phyloP scores from a whole-genome alignment of 2,888 invertebrate genomes.

The Acronicta aceris region DNA sequence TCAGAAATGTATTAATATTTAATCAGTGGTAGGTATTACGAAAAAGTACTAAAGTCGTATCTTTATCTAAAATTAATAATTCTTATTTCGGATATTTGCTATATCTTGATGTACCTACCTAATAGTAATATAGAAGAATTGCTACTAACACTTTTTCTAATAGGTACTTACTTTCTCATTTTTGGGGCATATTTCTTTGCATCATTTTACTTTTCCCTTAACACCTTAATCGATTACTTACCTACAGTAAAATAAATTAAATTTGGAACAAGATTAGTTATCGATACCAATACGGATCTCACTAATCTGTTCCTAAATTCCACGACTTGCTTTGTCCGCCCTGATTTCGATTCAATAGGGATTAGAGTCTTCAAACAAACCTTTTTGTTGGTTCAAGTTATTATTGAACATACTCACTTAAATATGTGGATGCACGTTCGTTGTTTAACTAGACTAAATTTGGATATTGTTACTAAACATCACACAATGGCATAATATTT shows the following conservation, averaged over 20 bases:
- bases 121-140: no score
- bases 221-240: not conserved
- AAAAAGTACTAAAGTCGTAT: no score
- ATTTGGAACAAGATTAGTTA: constrained; percentile 11
- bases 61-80: no score
- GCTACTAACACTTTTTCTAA: no score
- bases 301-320: constrained; percentile 26
- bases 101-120: no score
- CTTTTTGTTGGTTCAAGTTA: not conserved
- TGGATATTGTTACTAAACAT: not conserved
- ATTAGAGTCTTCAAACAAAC: constrained; percentile 1
- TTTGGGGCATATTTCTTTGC: no score
- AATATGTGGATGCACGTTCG: not conserved
- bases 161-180: no score
- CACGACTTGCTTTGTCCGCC: constrained; percentile 12
- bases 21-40: no score
- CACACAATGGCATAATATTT: no score
- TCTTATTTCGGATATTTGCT: no score
- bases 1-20: no score
- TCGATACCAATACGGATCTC: constrained; percentile 16
- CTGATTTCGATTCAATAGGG: constrained; percentile 12
- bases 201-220: no score
- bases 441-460: not conserved
- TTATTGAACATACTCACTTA: not conserved
- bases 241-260: constrained; percentile 5